phyloP scores from a whole-genome alignment of 2,888 invertebrate genomes.

The Lycia hirtaria region DNA sequence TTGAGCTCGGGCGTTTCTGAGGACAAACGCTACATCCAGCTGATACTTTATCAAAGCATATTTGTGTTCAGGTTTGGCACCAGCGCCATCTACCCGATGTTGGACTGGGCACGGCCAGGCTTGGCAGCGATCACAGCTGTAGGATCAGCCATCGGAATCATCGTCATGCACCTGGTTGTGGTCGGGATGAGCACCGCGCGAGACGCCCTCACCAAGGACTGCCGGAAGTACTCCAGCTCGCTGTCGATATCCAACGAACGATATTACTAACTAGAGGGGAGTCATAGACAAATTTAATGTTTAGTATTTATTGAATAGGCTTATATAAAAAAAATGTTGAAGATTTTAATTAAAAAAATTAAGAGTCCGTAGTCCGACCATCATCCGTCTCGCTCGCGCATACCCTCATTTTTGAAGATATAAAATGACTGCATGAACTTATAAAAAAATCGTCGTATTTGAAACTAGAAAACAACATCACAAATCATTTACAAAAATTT shows the following conservation, averaged over 20 bases:
- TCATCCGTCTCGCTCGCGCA: too few relatives aligned
- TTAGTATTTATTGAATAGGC: constrained; percentile 4
- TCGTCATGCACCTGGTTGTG: constrained; percentile 86
- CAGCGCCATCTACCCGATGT: constrained; percentile 89
- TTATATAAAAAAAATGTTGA: background rate
- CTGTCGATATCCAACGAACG: constrained; percentile 50
- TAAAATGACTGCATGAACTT: too few relatives aligned
- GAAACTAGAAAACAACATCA: too few relatives aligned
- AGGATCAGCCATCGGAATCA: constrained; percentile 85
- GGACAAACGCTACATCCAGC: too few relatives aligned
- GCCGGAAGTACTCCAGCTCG: constrained; percentile 45
- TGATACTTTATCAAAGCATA: too few relatives aligned
- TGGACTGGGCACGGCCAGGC: constrained; percentile 90
- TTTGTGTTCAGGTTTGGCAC: constrained; percentile 84
- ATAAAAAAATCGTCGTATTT: too few relatives aligned
- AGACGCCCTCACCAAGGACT: constrained; percentile 58
- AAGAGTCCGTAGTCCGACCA: too few relatives aligned
- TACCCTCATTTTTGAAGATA: too few relatives aligned
- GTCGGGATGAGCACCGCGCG: constrained; percentile 82
- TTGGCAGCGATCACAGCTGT: constrained; percentile 84
- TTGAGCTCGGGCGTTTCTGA: too few relatives aligned
- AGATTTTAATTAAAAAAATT: background rate
- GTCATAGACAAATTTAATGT: background rate
- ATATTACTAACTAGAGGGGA: constrained; percentile 37
- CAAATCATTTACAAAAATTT: too few relatives aligned